phyloP scores from a whole-genome alignment of 1,140 invertebrate genomes.

The Drosophila seguyi region DNA sequence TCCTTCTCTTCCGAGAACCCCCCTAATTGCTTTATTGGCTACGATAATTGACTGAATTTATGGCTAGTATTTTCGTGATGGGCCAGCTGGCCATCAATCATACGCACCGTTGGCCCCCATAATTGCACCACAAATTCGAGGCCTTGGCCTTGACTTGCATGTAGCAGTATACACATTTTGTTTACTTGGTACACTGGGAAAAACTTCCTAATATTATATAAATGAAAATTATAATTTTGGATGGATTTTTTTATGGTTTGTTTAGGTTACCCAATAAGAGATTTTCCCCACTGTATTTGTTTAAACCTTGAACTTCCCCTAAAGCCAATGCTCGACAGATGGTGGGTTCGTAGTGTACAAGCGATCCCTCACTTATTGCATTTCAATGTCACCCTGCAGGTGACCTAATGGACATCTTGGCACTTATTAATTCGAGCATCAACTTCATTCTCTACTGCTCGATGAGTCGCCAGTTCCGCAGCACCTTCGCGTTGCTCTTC shows the following conservation, averaged over 20 bases:
- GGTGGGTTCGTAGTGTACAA: background rate
- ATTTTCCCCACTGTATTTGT: background rate
- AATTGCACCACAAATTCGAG: constrained; percentile 34
- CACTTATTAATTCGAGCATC: constrained; percentile 97
- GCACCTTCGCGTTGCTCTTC: constrained; percentile 92
- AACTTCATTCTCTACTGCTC: constrained; percentile 99
- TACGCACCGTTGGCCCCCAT: constrained; percentile 41
- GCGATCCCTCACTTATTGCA: constrained; percentile 22
- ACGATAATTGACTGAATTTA: constrained; percentile 48
- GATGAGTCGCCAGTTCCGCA: constrained; percentile 98
- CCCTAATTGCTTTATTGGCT: constrained; percentile 45
- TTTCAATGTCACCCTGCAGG: constrained; percentile 86
- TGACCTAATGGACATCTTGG: constrained; percentile 96
- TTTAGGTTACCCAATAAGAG: background rate
- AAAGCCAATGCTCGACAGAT: background rate
- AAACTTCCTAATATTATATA: background rate
- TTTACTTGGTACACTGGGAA: background rate
- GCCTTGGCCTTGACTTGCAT: constrained; percentile 22
- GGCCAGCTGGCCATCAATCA: constrained; percentile 50
- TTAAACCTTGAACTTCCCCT: constrained; percentile 2
- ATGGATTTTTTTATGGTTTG: background rate
- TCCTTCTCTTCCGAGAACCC: background rate
- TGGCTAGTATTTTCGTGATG: constrained; percentile 25
- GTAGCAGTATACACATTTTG: background rate
- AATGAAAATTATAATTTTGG: background rate